These are phyloP conservation scores for Oreohelix idahoensis DNA, from an alignment of 1,140 invertebrate species.

Conservation along the genomic window DNA sequence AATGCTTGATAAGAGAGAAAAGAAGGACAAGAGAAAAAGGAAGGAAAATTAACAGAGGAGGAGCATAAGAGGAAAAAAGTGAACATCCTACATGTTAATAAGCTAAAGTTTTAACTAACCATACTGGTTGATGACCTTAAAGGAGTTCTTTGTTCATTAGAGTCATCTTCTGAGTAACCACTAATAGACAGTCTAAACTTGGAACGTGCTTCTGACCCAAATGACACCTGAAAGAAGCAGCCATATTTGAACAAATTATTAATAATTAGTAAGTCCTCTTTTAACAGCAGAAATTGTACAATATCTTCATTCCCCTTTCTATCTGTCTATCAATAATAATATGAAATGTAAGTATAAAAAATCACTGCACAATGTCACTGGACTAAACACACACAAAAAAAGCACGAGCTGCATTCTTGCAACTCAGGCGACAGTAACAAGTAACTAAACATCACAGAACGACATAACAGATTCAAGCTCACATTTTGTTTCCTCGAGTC, in stretches of 20 bases:
- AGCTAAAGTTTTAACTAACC: background rate
- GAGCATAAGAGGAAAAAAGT: background rate
- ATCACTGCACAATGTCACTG: too few relatives aligned
- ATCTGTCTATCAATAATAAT: too few relatives aligned
- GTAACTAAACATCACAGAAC: background rate
- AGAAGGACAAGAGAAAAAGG: too few relatives aligned
- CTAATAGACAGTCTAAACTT: constrained; percentile 52
- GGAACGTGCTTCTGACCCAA: constrained; percentile 49
- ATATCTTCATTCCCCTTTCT: too few relatives aligned
- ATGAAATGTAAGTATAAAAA: too few relatives aligned
- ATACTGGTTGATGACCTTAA: constrained; percentile 29
- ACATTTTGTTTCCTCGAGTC: constrained; percentile 67
- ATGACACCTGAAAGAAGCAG: constrained; percentile 41
- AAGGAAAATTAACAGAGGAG: too few relatives aligned
- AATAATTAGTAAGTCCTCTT: too few relatives aligned
- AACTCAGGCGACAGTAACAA: background rate
- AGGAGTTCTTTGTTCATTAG: constrained; percentile 47
- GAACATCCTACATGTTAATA: background rate
- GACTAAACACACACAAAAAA: background rate
- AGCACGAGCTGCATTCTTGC: background rate
- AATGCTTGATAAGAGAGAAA: too few relatives aligned
- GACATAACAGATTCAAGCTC: constrained; percentile 16
- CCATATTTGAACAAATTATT: background rate
- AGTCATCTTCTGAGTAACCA: constrained; percentile 51
- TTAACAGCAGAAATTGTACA: too few relatives aligned